phyloP scores from a whole-genome alignment of 2,797 vertebrate genomes.

The Pipistrellus pipistrellus region DNA sequence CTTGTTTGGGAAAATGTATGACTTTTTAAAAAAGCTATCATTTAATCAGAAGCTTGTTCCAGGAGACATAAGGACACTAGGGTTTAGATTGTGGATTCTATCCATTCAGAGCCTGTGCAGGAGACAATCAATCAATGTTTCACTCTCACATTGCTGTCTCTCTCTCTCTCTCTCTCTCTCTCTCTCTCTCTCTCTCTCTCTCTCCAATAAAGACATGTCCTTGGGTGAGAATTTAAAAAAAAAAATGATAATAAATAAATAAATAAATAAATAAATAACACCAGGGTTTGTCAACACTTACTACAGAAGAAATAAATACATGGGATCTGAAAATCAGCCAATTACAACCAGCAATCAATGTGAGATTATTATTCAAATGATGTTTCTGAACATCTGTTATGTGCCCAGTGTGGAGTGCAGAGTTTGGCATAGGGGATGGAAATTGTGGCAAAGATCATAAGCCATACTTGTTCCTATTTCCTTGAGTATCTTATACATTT shows the following conservation, averaged over 20 bases:
- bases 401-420: not conserved
- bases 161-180: too few relatives aligned
- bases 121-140: not conserved
- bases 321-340: slow-evolving; percentile 15
- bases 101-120: not conserved
- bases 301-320: not conserved
- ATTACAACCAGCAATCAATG: not conserved
- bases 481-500: not conserved
- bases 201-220: not conserved
- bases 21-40: not conserved
- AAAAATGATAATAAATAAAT: not conserved
- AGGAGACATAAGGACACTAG: not conserved
- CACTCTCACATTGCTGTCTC: not conserved
- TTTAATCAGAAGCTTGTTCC: slow-evolving; percentile 45
- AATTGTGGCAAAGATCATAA: not conserved
- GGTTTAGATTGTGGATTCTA: not conserved
- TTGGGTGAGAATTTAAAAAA: not conserved
- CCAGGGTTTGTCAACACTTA: slow-evolving; percentile 9
- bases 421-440: not conserved
- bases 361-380: not conserved
- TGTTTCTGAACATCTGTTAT: not conserved
- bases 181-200: not conserved
- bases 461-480: not conserved
- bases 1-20: not conserved
- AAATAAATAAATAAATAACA: not conserved